These are phyloP conservation scores for Calliphora vicina DNA, from an alignment of 1,140 invertebrate genomes.

Conservation along the genomic window DNA sequence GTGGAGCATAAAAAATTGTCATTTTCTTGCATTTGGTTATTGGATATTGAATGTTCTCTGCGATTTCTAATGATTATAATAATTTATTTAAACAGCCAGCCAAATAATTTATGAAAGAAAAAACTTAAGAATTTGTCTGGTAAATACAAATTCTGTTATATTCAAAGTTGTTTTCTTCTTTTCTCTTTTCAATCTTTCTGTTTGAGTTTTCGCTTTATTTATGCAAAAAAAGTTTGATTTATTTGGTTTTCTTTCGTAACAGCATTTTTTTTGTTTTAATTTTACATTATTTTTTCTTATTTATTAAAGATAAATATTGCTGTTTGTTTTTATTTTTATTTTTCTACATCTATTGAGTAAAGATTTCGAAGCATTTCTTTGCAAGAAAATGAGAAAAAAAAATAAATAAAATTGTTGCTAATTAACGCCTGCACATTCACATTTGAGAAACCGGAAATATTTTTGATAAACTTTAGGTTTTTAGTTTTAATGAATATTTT, in stretches of 20 bases:
- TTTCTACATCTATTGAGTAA: not conserved
- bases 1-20: conserved; percentile 56
- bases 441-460: not conserved
- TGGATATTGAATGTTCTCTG: no score
- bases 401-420: not conserved
- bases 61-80: no score
- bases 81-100: no score
- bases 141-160: not conserved
- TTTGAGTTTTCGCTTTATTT: not conserved
- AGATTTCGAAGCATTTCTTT: no score
- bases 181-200: not conserved
- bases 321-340: not conserved
- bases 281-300: not conserved
- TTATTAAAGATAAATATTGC: not conserved
- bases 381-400: no score
- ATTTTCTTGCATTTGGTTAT: conserved; percentile 61
- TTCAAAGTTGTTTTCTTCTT: not conserved
- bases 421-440: conserved; percentile 10
- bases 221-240: not conserved
- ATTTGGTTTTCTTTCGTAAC: not conserved
- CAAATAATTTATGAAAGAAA: no score
- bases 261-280: not conserved
- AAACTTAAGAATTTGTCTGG: not conserved
- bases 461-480: not conserved
- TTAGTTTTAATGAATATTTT: not conserved